Percentiles rank a stretch among this genome's conserved stretches.
These are phyloP conservation scores for Homarus gammarus DNA, from an alignment of 2,888 invertebrate genomes.

Conservation along the genomic window DNA sequence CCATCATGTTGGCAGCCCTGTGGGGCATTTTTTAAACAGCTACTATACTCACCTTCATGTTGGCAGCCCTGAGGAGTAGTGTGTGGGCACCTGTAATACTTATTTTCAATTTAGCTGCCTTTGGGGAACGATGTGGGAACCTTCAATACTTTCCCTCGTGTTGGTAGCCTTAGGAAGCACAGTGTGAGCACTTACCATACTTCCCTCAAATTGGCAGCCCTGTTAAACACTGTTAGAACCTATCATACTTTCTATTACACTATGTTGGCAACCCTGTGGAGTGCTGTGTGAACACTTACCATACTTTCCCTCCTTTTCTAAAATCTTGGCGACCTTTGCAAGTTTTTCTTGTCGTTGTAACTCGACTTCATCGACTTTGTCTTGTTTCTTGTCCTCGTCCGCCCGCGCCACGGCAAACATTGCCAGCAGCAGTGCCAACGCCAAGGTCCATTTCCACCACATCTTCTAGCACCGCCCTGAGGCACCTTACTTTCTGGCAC, in stretches of 20 bases:
- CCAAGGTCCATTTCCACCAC: constrained; percentile 5
- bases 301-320: constrained; percentile 3
- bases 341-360: not conserved
- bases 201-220: too few relatives aligned
- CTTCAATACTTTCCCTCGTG: constrained; percentile 5
- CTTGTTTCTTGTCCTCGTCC: not conserved
- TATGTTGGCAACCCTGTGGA: not conserved
- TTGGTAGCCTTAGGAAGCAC: too few relatives aligned
- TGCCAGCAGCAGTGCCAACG: constrained; percentile 20
- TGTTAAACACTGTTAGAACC: too few relatives aligned
- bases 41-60: too few relatives aligned
- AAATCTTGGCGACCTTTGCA: not conserved
- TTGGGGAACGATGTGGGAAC: not conserved
- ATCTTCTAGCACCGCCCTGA: not conserved
- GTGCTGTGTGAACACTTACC: not conserved
- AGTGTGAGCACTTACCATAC: too few relatives aligned
- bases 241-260: too few relatives aligned
- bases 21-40: too few relatives aligned
- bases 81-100: too few relatives aligned
- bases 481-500: too few relatives aligned
- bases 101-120: too few relatives aligned
- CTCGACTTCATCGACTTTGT: not conserved
- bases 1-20: too few relatives aligned
- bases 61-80: too few relatives aligned
- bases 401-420: not conserved